Percentiles rank a stretch among this genome's conserved stretches.
phyloP scores from a whole-genome alignment of 1,140 invertebrate genomes.

The Heliconius himera region DNA sequence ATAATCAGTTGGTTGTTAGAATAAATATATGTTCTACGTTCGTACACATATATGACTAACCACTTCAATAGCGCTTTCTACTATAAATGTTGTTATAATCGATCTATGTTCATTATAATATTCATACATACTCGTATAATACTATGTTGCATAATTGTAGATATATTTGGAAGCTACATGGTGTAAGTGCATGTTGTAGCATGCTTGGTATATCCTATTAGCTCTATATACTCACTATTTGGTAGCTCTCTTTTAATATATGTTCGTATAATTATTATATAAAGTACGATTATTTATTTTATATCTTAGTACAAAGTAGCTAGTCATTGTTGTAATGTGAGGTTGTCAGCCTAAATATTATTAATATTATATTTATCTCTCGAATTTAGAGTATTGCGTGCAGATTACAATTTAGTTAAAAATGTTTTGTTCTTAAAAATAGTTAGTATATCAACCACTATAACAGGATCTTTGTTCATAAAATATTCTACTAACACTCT shows the following conservation, averaged over 20 bases:
- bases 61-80: conserved; percentile 65
- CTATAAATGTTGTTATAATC: conserved; percentile 46
- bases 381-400: conserved; percentile 23
- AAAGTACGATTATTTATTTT: conserved; percentile 41
- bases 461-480: neutral
- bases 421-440: neutral
- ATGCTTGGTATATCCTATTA: conserved; percentile 59
- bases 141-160: conserved; percentile 58
- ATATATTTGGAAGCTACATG: conserved; percentile 49
- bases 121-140: conserved; percentile 50
- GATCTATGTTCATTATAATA: conserved; percentile 54
- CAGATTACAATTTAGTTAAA: neutral
- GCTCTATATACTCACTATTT: conserved; percentile 49
- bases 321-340: conserved; percentile 66
- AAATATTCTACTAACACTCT: neutral
- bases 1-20: conserved; percentile 82
- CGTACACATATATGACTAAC: conserved; percentile 64
- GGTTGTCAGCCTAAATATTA: conserved; percentile 27
- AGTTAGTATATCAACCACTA: conserved; percentile 2
- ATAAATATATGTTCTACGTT: conserved; percentile 61
- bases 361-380: conserved; percentile 7
- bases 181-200: conserved; percentile 70
- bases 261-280: conserved; percentile 34
- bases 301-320: conserved; percentile 72
- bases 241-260: conserved; percentile 33